Evolutionary conservation across 2,888 invertebrate genomes (phyloP).

Genomic region (Petrolisthes manimaculis): DNA sequence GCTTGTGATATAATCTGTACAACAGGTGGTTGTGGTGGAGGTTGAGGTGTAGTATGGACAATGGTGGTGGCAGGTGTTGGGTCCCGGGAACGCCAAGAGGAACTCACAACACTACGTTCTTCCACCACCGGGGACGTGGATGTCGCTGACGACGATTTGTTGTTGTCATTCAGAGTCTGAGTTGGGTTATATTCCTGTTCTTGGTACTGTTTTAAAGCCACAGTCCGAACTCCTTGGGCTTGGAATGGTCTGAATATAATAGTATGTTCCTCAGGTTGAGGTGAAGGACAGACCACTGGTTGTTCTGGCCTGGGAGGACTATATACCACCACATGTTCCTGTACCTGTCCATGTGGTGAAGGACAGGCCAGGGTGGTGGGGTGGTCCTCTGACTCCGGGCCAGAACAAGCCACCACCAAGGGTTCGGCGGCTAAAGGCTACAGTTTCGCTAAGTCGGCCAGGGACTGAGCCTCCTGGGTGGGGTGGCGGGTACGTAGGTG

Average conservation of each 20-base stretch:
- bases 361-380: slow-evolving; percentile 29
- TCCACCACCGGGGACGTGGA: slow-evolving; percentile 18
- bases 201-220: slow-evolving; percentile 52
- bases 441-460: slow-evolving; percentile 54
- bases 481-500: slow-evolving; percentile 65
- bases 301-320: slow-evolving; percentile 49
- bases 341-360: slow-evolving; percentile 35
- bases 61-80: slow-evolving; percentile 33
- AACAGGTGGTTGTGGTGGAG: slow-evolving; percentile 42
- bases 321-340: slow-evolving; percentile 43
- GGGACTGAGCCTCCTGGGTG: slow-evolving; percentile 61
- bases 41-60: slow-evolving; percentile 36
- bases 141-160: background rate
- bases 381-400: slow-evolving; percentile 41
- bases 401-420: slow-evolving; percentile 55
- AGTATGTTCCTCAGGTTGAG: slow-evolving; percentile 54
- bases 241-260: slow-evolving; percentile 58
- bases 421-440: slow-evolving; percentile 57
- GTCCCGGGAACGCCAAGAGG: slow-evolving; percentile 48
- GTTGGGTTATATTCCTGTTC: slow-evolving; percentile 36
- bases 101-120: slow-evolving; percentile 26
- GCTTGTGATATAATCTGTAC: slow-evolving; percentile 56
- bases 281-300: slow-evolving; percentile 46
- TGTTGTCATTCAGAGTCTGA: slow-evolving; percentile 34
- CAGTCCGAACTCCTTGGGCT: slow-evolving; percentile 59